These are phyloP conservation scores for Galbula dea DNA, from an alignment of 2,113 vertebrate genomes.

Conservation along the genomic window DNA sequence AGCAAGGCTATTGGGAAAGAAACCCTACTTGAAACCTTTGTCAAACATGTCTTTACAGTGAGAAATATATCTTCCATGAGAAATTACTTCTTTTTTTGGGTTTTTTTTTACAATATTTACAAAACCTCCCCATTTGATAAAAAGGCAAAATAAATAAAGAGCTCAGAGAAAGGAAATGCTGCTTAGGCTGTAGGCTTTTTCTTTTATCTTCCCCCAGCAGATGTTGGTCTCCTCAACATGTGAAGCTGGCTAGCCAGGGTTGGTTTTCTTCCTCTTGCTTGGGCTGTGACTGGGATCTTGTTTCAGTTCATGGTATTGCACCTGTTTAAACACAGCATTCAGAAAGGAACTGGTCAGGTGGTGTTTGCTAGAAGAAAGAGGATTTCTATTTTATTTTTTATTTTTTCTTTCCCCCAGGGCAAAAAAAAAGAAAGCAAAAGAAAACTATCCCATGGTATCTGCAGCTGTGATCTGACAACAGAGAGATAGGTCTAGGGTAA, in stretches of 20 bases:
- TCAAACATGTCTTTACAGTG: constrained; percentile 67
- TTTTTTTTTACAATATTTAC: constrained; percentile 75
- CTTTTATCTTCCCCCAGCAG: constrained; percentile 75
- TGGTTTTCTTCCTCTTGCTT: constrained; percentile 97
- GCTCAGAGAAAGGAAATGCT: constrained; percentile 66
- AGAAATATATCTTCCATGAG: constrained; percentile 55
- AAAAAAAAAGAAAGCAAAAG: no score
- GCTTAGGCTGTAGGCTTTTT: constrained; percentile 58
- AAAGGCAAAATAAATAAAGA: constrained; percentile 76
- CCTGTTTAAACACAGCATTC: constrained; percentile 94
- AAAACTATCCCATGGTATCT: constrained; percentile 29
- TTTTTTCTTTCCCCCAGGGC: neutral
- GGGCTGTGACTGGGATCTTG: constrained; percentile 91
- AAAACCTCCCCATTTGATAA: constrained; percentile 69
- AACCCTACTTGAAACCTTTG: constrained; percentile 29
- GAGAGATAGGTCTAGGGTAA: neutral
- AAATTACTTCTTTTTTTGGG: constrained; percentile 47
- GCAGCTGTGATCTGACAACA: constrained; percentile 69
- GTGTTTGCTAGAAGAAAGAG: constrained; percentile 35
- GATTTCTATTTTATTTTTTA: neutral
- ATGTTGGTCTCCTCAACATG: constrained; percentile 66
- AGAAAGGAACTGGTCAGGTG: constrained; percentile 76
- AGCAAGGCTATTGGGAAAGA: neutral
- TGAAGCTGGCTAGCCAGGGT: constrained; percentile 82
- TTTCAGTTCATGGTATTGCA: constrained; percentile 97